Percentiles rank a stretch among this genome's conserved stretches.
Evolutionary conservation across 2,113 vertebrate genomes (phyloP).

Genomic region (Anoplopoma fimbria): DNA sequence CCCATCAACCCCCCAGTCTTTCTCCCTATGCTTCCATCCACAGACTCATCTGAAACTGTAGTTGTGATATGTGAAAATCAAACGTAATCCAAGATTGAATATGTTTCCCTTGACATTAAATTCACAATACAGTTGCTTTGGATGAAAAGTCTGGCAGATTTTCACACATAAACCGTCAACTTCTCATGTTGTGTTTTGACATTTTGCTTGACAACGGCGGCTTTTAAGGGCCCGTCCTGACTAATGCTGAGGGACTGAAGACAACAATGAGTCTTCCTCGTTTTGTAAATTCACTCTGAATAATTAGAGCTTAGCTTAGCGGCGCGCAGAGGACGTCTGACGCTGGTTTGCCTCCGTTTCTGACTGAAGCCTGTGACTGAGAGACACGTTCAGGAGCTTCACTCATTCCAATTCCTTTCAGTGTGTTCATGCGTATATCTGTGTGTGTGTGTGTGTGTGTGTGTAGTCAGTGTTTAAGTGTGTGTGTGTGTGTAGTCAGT

Average conservation of each 20-base stretch:
- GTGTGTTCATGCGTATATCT: neutral
- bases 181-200: neutral
- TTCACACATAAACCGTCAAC: no score
- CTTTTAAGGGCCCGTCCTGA: neutral
- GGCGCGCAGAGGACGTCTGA: neutral
- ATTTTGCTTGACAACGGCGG: neutral
- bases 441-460: neutral
- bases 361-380: neutral
- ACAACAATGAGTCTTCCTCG: neutral
- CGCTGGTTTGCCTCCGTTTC: neutral
- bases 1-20: no score
- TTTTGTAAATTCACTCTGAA: neutral
- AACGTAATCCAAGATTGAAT: no score
- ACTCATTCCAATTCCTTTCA: neutral
- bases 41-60: no score
- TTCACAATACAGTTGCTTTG: no score
- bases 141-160: no score
- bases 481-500: neutral
- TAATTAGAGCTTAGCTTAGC: no score
- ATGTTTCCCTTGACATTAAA: no score
- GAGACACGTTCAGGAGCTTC: neutral
- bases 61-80: no score
- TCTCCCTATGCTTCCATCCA: no score
- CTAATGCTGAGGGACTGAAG: neutral
- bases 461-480: no score